These are phyloP conservation scores for Gracilinanus agilis DNA, from an alignment of 2,113 vertebrate species.

Conservation along the genomic window DNA sequence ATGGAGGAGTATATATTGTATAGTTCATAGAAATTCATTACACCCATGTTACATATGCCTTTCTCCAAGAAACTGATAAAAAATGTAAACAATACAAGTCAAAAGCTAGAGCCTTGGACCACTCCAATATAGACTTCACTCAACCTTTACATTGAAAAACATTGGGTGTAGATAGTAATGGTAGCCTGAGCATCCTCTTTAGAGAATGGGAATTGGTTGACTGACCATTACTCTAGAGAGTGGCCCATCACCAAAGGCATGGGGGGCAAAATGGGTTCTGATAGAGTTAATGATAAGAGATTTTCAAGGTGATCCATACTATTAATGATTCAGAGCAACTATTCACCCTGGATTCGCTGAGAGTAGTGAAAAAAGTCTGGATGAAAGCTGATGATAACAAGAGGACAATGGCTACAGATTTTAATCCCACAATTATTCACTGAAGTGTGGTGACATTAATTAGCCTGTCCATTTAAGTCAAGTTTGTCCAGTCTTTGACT, in stretches of 20 bases:
- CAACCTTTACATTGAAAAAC: not conserved
- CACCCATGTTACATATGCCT: not conserved
- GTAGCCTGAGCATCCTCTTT: no score
- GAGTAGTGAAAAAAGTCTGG: no score
- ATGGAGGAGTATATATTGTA: not conserved
- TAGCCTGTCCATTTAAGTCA: conserved; percentile 98
- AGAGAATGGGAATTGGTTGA: no score
- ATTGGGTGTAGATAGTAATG: not conserved
- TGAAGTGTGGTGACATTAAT: conserved; percentile 98
- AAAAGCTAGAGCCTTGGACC: not conserved
- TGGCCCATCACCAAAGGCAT: no score
- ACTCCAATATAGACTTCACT: not conserved
- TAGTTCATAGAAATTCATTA: not conserved
- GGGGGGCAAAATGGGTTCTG: no score
- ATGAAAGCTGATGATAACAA: conserved; percentile 90
- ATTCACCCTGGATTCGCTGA: no score
- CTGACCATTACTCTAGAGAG: no score
- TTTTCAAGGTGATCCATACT: no score
- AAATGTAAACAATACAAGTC: not conserved
- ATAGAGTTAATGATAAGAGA: no score
- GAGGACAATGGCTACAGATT: conserved; percentile 90
- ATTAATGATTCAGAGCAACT: no score
- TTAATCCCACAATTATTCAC: conserved; percentile 97
- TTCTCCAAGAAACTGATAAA: not conserved
- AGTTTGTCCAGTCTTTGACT: conserved; percentile 94